These are phyloP conservation scores for Pangasius krempfi DNA, from an alignment of 2,797 vertebrate genomes.

Conservation along the genomic window DNA sequence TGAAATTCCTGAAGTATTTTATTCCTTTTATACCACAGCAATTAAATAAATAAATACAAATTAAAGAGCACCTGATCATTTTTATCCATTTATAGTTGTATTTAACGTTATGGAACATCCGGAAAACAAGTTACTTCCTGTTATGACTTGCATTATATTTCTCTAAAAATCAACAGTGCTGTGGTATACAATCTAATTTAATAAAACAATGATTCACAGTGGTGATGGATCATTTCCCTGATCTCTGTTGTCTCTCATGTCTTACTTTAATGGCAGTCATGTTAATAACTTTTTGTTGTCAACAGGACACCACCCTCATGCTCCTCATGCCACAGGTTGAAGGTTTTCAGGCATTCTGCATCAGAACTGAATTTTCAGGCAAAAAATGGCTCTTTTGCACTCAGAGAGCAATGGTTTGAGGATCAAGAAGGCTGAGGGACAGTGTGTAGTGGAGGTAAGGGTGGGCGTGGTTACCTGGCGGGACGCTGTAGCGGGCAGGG, in stretches of 20 bases:
- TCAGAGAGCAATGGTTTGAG: not conserved
- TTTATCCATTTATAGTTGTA: not conserved
- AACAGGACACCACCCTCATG: not conserved
- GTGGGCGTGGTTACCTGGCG: slow-evolving; percentile 78
- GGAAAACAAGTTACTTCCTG: not conserved
- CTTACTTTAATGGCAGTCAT: not conserved
- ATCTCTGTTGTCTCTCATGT: not conserved
- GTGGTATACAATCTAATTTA: not conserved
- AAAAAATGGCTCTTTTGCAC: not conserved
- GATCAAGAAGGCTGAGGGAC: not conserved
- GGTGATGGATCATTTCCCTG: not conserved
- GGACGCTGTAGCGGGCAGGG: slow-evolving; percentile 83
- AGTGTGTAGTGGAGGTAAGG: not conserved
- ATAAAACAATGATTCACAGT: not conserved
- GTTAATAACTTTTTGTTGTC: not conserved
- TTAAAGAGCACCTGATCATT: not conserved
- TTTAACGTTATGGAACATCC: not conserved
- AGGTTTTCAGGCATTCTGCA: not conserved
- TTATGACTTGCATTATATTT: not conserved
- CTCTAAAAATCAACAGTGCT: not conserved
- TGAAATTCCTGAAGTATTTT: not conserved
- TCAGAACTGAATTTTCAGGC: not conserved
- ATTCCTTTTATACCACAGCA: not conserved
- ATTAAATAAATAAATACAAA: not conserved
- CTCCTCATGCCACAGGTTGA: not conserved